phyloP scores from a whole-genome alignment of 2,113 vertebrate species.

The Dromiciops gliroides region DNA sequence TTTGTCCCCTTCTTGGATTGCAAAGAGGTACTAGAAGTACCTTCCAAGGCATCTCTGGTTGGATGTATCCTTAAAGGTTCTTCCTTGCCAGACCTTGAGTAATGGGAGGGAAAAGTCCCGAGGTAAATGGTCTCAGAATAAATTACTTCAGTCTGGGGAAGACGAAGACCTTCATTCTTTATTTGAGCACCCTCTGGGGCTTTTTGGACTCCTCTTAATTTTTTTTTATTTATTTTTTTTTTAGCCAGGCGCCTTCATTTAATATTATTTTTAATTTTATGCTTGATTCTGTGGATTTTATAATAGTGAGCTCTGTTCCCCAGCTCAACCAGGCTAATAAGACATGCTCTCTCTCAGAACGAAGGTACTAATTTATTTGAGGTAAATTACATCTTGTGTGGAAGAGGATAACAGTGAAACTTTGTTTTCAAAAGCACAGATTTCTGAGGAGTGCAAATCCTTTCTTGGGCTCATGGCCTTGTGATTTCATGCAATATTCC shows the following conservation, averaged over 20 bases:
- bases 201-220: conserved; percentile 28
- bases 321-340: background rate
- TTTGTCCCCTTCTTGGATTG: conserved; percentile 58
- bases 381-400: conserved; percentile 31
- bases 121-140: conserved; percentile 61
- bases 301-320: background rate
- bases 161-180: conserved; percentile 41
- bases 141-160: conserved; percentile 47
- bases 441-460: background rate
- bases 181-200: background rate
- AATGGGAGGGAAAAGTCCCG: conserved; percentile 54
- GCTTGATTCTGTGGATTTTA: conserved; percentile 3
- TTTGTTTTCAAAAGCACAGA: background rate
- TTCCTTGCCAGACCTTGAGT: conserved; percentile 46
- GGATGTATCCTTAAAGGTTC: conserved; percentile 25
- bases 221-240: conserved; percentile 19
- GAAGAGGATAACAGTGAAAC: conserved; percentile 27
- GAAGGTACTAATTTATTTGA: conserved; percentile 23
- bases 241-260: conserved; percentile 27
- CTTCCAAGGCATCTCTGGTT: conserved; percentile 63
- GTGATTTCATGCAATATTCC: conserved; percentile 14
- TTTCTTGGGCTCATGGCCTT: background rate
- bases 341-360: background rate
- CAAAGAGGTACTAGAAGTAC: conserved; percentile 55
- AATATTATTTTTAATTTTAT: conserved; percentile 39